Percentiles rank a stretch among this genome's conserved stretches.
Conservation (phyloP, 1,140 invertebrate species). For the Trichoplusia ni region DNA sequence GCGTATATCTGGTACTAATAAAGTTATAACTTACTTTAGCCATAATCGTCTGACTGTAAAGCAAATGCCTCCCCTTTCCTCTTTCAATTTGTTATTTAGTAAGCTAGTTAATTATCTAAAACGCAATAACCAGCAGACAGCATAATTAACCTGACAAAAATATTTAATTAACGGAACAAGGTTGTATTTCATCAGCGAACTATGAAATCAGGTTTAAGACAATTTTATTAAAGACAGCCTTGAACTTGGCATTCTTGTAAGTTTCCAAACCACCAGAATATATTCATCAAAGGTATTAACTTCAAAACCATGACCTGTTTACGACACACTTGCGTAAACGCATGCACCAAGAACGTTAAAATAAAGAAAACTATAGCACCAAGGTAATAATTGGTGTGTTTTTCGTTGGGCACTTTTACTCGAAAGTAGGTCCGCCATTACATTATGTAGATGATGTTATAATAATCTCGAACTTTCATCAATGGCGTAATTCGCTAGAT, state of each 20-base stretch:
- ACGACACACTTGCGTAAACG: constrained; percentile 5
- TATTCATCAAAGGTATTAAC: not conserved
- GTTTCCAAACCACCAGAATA: not conserved
- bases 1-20: too few species aligned
- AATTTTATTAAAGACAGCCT: not conserved
- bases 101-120: too few species aligned
- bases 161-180: too few species aligned
- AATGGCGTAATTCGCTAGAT: constrained; percentile 25
- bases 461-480: constrained; percentile 31
- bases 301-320: constrained; percentile 13
- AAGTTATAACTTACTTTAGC: too few species aligned
- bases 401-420: constrained; percentile 21
- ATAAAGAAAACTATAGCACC: constrained; percentile 5
- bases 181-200: not conserved
- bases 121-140: too few species aligned
- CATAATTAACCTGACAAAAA: too few species aligned
- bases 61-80: too few species aligned
- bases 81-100: too few species aligned
- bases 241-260: not conserved
- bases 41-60: too few species aligned
- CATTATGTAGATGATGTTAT: constrained; percentile 29
- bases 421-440: constrained; percentile 11
- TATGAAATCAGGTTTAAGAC: not conserved
- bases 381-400: not conserved
- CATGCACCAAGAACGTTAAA: not conserved